Conservation (phyloP, 2,113 vertebrate species). For the Phyllostomus hastatus region DNA sequence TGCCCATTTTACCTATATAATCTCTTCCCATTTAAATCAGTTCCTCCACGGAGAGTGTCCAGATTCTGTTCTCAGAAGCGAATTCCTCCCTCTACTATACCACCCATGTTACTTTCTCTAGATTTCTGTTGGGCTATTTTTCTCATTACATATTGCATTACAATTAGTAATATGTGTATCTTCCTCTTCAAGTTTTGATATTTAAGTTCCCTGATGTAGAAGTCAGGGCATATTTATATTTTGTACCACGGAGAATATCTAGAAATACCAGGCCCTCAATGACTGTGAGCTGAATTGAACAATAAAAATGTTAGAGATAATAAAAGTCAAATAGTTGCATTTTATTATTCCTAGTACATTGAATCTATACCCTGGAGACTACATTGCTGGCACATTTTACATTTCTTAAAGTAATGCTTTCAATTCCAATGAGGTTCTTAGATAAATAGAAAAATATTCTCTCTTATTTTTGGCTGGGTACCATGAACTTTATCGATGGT, state of each 20-base stretch:
- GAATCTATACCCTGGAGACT: not conserved
- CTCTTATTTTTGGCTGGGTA: no score
- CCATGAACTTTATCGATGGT: no score
- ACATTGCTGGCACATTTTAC: slow-evolving; percentile 23
- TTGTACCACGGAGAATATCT: not conserved
- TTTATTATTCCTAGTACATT: slow-evolving; percentile 44
- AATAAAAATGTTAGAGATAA: slow-evolving; percentile 29
- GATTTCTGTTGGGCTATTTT: not conserved
- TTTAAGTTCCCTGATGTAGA: not conserved
- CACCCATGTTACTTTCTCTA: not conserved
- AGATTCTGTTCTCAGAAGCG: not conserved
- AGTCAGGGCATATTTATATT: not conserved
- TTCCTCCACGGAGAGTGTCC: not conserved
- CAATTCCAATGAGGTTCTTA: slow-evolving; percentile 27
- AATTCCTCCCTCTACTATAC: not conserved
- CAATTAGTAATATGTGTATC: not conserved
- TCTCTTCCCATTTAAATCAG: not conserved
- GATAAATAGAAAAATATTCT: slow-evolving; percentile 55
- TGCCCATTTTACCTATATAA: not conserved
- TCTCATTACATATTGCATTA: not conserved
- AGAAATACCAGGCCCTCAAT: not conserved
- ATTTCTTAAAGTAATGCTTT: slow-evolving; percentile 48
- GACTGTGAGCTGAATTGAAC: not conserved
- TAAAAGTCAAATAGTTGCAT: slow-evolving; percentile 46
- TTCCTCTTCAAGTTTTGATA: not conserved